Evolutionary conservation across 2,113 vertebrate genomes (phyloP).

Genomic region (Ariopsis seemanni): DNA sequence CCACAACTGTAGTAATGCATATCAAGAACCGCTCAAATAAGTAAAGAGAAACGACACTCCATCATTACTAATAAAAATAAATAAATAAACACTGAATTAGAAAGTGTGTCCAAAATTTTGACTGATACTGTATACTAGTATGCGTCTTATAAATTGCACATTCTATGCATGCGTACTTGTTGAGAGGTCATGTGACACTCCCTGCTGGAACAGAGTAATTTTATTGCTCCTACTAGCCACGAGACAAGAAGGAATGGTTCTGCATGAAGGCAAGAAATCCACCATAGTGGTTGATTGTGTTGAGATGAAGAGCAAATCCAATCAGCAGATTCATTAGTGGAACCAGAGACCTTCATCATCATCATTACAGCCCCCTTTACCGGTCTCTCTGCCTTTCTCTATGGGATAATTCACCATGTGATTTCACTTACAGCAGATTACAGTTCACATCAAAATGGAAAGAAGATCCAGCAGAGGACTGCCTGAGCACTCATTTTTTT

Average conservation of each 20-base stretch:
- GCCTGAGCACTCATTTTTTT: conserved; percentile 60
- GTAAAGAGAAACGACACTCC: too few relatives aligned
- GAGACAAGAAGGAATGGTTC: not conserved
- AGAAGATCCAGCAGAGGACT: conserved; percentile 68
- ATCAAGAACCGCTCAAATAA: too few relatives aligned
- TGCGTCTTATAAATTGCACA: not conserved
- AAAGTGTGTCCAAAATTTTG: too few relatives aligned
- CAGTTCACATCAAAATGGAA: conserved; percentile 65
- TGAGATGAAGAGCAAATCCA: conserved; percentile 62
- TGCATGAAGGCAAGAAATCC: conserved; percentile 18
- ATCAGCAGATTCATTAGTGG: conserved; percentile 51
- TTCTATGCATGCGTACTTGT: not conserved
- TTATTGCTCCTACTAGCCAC: not conserved
- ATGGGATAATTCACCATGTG: conserved; percentile 67
- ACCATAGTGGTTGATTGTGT: conserved; percentile 33
- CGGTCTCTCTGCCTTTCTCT: conserved; percentile 40
- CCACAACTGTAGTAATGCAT: too few relatives aligned
- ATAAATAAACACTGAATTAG: too few relatives aligned
- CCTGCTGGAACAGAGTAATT: conserved; percentile 13
- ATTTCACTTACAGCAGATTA: conserved; percentile 70
- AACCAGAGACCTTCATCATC: conserved; percentile 51
- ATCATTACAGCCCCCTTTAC: conserved; percentile 46
- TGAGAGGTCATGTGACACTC: conserved; percentile 17
- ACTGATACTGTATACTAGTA: not conserved
- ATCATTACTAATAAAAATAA: too few relatives aligned